A percentile compares a stretch with the other conserved stretches of the same genome.
These are phyloP conservation scores for Pagetopsis macropterus DNA, from an alignment of 2,797 vertebrate genomes.

Conservation along the genomic window DNA sequence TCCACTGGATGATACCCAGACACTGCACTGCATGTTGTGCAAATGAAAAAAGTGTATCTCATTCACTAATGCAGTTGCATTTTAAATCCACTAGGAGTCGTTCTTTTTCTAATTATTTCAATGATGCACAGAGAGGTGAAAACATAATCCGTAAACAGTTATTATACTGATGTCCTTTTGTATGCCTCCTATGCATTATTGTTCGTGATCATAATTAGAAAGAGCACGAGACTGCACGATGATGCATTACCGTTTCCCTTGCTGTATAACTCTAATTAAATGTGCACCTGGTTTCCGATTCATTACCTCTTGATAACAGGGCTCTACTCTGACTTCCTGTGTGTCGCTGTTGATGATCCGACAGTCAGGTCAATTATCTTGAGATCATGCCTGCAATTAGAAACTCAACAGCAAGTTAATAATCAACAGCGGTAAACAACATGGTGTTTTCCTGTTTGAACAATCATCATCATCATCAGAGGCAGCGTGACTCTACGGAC, in stretches of 20 bases:
- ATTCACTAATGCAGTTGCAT: constrained; percentile 41
- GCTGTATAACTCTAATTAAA: not conserved
- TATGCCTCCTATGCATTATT: not conserved
- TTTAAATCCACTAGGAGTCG: constrained; percentile 68
- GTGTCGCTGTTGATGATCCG: constrained; percentile 65
- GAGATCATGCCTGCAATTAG: constrained; percentile 68
- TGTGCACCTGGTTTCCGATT: constrained; percentile 9
- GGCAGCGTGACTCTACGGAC: not conserved
- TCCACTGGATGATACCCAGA: not conserved
- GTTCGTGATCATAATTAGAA: not conserved
- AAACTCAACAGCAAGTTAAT: constrained; percentile 79
- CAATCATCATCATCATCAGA: constrained; percentile 39
- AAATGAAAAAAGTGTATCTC: not conserved
- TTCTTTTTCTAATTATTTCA: constrained; percentile 54
- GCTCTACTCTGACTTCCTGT: constrained; percentile 44
- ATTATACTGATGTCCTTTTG: not conserved
- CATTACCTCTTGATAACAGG: constrained; percentile 14
- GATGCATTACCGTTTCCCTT: not conserved
- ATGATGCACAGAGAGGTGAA: not conserved
- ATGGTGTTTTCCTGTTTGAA: constrained; percentile 57
- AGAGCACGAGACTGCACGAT: not conserved
- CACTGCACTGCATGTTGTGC: not conserved
- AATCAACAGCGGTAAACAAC: constrained; percentile 72
- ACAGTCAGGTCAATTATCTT: constrained; percentile 26
- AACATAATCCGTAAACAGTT: not conserved